A percentile compares a stretch with the other conserved stretches of the same genome.
These are phyloP conservation scores for Sturnira hondurensis DNA, from an alignment of 2,113 vertebrate species.

Conservation along the genomic window DNA sequence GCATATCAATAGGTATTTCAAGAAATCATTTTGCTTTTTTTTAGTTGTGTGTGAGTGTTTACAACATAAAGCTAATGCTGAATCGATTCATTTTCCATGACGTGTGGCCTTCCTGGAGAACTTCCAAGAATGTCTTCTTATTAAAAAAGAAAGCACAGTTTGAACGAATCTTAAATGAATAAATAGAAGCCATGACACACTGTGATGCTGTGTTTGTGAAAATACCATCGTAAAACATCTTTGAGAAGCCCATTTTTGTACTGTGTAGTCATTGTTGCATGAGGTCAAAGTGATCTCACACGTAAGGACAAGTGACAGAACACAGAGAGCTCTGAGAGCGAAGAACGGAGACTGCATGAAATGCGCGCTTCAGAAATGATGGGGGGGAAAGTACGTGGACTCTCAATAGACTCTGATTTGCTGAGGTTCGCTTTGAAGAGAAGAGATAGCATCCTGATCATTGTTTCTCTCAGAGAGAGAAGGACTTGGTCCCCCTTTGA, in stretches of 20 bases:
- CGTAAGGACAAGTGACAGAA: neutral
- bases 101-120: neutral
- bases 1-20: constrained; percentile 20
- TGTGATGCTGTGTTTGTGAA: neutral
- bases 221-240: neutral
- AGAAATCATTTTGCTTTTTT: neutral
- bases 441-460: neutral
- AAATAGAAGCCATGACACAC: neutral
- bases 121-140: constrained; percentile 29
- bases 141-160: constrained; percentile 36
- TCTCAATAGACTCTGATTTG: neutral
- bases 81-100: neutral
- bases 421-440: neutral
- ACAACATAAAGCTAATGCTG: neutral
- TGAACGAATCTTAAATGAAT: constrained; percentile 44
- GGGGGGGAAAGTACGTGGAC: neutral
- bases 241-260: constrained; percentile 16
- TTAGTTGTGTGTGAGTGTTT: neutral
- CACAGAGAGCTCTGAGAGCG: neutral
- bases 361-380: neutral
- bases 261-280: neutral
- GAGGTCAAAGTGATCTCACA: neutral
- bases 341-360: neutral
- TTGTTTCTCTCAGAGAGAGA: neutral
- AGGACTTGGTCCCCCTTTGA: neutral